Conservation (phyloP, 1,140 invertebrate species). For the Aphelenchoides avenae region DNA sequence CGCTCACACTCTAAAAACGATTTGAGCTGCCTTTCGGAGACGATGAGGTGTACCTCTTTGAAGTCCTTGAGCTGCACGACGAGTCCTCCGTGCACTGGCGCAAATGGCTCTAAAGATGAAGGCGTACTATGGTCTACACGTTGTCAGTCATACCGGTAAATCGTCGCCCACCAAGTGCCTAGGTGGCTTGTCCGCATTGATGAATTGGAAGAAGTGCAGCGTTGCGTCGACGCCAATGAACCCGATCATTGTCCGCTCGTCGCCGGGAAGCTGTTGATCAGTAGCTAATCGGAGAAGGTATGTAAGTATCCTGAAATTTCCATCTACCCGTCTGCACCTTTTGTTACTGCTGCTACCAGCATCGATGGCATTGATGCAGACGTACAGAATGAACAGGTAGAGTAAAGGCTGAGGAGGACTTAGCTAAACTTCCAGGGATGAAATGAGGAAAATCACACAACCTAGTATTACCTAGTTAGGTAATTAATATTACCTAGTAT, state of each 20-base stretch:
- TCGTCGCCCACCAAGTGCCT: constrained; percentile 87
- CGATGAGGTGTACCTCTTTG: constrained; percentile 64
- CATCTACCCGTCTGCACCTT: too few relatives aligned
- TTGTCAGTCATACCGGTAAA: constrained; percentile 72
- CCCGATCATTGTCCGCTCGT: constrained; percentile 82
- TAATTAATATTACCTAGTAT: constrained; percentile 86
- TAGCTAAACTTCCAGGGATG: too few relatives aligned
- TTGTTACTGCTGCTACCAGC: too few relatives aligned
- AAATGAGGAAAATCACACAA: too few relatives aligned
- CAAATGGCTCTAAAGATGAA: constrained; percentile 62
- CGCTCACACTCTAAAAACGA: constrained; percentile 66
- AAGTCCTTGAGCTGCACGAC: constrained; percentile 84
- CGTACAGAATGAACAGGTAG: constrained; percentile 91
- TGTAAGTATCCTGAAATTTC: constrained; percentile 75
- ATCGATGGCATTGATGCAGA: constrained; percentile 82
- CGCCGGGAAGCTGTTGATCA: constrained; percentile 83
- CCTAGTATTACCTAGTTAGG: too few relatives aligned
- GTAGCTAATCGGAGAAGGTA: constrained; percentile 75
- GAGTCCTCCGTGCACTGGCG: constrained; percentile 74
- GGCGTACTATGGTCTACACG: constrained; percentile 9
- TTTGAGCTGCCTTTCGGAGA: background rate
- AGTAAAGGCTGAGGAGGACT: constrained; percentile 93
- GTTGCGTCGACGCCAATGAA: constrained; percentile 87
- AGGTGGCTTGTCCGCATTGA: constrained; percentile 77
- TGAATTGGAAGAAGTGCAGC: constrained; percentile 89